Base-by-base conservation (phyloP, 2,113 vertebrate genomes). In the Eulemur rufifrons region DNA sequence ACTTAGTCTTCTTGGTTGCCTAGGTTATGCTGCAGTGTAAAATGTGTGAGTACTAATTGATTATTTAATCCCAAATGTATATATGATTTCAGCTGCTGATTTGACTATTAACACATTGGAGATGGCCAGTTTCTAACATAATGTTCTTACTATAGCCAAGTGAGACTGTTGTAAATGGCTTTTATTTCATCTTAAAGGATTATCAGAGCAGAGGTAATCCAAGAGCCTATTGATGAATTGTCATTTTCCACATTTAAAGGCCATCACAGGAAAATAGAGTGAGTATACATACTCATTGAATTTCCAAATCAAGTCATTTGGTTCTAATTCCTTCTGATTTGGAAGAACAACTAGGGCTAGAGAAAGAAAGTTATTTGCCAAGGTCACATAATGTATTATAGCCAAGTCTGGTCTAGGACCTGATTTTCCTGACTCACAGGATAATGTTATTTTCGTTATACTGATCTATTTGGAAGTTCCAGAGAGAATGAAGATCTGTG, bases 381-480 rank as follows among this genome's bases (percentile, higher is more conserved):
- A 92, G 61, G 45, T 59, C n/a, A 84, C n/a, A 39, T n/a, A 84
- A 90, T 63, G 7, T 50, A 34, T 68, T 56, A 89, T 13, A 34
- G 14, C 25, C 12, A 32, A 32, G 27, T 87, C 68, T 89, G 12
- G 4, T 80, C 47, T 45, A 52, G 8, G 42, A 78, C 6, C 21
- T 83, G 78, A 86, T 61, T 91, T 54, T 92, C 59, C 27, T 84
- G 20, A 81, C 47, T 94, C 92, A 85, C 5, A 73, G n/a, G 13
- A 71, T 77, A 78, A 80, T 89, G 68, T 77, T 90, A 83, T 92
- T 94, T 92, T 42, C 61, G 76, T 69, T 82, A 13, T 32, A 85
- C 10, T 86, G 34, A 80, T 95, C 45, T 87, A 59, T 90, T 81
- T 92, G 77, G 20, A 95, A 95, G 27, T 88, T 96, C n/a, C 39